Conservation (phyloP, 2,113 vertebrate genomes). For the Glareola pratincola region DNA sequence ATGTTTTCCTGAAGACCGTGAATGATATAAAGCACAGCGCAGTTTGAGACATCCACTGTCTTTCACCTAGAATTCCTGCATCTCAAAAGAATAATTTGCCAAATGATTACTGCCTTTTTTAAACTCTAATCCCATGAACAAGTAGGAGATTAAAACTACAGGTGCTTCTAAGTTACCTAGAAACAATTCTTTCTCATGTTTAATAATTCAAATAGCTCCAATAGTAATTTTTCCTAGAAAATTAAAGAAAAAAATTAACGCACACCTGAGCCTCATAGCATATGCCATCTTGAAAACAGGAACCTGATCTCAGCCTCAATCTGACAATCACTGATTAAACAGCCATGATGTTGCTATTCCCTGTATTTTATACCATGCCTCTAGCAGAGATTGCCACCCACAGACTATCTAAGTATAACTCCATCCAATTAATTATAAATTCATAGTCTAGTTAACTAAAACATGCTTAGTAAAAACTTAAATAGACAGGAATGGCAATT, state of each 20-base stretch:
- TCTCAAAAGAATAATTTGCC: neutral
- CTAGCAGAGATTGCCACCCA: constrained; percentile 33
- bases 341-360: neutral
- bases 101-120: neutral
- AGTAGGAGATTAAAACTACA: neutral
- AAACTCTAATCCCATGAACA: neutral
- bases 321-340: neutral
- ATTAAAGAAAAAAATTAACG: neutral
- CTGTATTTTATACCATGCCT: neutral
- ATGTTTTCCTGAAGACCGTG: neutral
- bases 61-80: neutral
- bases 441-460: constrained; percentile 13
- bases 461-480: neutral
- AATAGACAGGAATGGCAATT: neutral
- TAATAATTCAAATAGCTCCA: neutral
- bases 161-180: neutral
- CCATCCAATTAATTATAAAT: constrained; percentile 28
- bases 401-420: constrained; percentile 43
- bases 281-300: neutral
- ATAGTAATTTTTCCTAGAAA: neutral
- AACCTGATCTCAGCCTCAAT: neutral
- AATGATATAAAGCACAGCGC: neutral
- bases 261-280: fast-evolving
- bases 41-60: neutral
- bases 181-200: neutral